These are phyloP conservation scores for Panulirus ornatus DNA, from an alignment of 1,140 invertebrate genomes.

Conservation along the genomic window DNA sequence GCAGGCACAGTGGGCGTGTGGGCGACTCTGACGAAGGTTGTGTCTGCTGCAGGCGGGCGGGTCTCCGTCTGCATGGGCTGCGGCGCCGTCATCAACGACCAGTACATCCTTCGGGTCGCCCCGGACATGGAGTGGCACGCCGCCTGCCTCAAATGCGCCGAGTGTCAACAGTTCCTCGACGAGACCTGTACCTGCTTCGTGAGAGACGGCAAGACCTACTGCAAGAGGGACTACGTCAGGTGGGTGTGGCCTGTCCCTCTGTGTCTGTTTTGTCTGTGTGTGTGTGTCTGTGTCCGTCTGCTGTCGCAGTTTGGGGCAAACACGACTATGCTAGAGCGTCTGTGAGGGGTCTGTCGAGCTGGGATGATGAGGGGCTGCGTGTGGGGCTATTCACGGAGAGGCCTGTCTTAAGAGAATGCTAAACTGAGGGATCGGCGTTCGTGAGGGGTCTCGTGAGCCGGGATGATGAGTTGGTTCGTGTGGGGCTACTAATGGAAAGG, in stretches of 20 bases:
- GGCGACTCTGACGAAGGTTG: slow-evolving; percentile 64
- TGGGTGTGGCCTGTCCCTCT: slow-evolving; percentile 79
- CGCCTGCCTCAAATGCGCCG: slow-evolving; percentile 96
- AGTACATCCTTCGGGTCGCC: slow-evolving; percentile 97
- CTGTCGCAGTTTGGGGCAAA: neutral
- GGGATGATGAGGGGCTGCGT: no score
- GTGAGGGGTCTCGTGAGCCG: no score
- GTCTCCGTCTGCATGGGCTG: slow-evolving; percentile 92
- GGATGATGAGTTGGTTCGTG: no score
- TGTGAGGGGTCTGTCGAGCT: no score
- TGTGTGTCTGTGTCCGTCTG: neutral
- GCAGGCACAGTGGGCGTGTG: slow-evolving; percentile 34
- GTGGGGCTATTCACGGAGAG: no score
- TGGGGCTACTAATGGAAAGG: no score
- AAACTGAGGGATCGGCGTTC: no score
- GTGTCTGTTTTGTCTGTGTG: neutral
- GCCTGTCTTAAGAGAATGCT: no score
- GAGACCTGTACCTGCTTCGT: slow-evolving; percentile 99
- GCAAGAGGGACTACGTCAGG: slow-evolving; percentile 98
- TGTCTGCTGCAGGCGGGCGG: slow-evolving; percentile 67
- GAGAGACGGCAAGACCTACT: slow-evolving; percentile 98
- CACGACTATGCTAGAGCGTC: neutral
- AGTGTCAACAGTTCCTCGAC: slow-evolving; percentile 97
- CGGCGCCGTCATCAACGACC: slow-evolving; percentile 97
- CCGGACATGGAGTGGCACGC: slow-evolving; percentile 99